phyloP scores from a whole-genome alignment of 2,797 vertebrate genomes.

The Rhynchotus rufescens region DNA sequence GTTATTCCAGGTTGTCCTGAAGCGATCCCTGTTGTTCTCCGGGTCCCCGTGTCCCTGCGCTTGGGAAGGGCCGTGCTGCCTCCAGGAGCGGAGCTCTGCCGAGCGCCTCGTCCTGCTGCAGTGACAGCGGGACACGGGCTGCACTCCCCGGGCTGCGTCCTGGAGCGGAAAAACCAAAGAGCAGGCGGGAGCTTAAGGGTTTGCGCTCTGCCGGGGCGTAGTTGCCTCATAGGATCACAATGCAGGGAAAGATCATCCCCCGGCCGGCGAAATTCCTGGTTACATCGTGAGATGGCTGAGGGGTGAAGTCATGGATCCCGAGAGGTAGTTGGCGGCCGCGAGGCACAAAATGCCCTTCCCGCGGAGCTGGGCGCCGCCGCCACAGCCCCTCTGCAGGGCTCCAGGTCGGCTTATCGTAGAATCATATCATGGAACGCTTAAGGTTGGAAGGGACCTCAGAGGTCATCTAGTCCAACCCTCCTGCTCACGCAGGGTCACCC shows the following conservation, averaged over 20 bases:
- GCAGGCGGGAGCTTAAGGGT: neutral
- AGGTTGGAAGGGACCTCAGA: too few relatives aligned
- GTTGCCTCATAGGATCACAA: neutral
- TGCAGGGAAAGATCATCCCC: neutral
- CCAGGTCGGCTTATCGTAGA: too few relatives aligned
- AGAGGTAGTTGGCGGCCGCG: neutral
- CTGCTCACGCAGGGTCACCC: too few relatives aligned
- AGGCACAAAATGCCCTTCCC: neutral
- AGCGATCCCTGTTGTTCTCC: neutral
- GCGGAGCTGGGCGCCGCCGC: neutral
- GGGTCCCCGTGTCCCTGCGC: neutral
- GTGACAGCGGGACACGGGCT: neutral
- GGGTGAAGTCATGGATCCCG: neutral
- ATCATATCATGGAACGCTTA: too few relatives aligned
- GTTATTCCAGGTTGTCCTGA: neutral
- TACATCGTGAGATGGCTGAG: neutral
- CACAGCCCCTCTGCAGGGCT: neutral
- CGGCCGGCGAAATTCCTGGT: neutral
- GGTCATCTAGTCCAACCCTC: too few relatives aligned
- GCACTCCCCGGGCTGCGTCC: neutral
- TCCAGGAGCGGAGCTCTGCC: neutral
- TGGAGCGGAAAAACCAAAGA: neutral
- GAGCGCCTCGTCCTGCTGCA: neutral
- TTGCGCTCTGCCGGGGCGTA: neutral
- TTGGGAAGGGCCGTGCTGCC: neutral